Evolutionary conservation across 64 coral and sea anemone genomes (phyloP), one percentile per base, ranked within the genome.

Genomic region (Pocillopora verrucosa): DNA sequence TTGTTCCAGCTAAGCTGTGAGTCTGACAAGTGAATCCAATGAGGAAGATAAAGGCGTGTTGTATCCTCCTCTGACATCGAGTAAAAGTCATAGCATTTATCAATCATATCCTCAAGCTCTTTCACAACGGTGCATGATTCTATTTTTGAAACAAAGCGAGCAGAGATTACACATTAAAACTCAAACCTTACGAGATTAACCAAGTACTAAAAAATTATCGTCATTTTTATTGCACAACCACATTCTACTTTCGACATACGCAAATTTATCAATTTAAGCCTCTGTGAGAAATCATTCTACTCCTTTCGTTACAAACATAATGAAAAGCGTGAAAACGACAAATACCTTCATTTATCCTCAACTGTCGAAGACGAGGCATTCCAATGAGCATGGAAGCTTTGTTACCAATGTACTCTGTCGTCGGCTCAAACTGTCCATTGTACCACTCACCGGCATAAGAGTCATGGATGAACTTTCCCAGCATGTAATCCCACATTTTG

Each of bases 21-120:
- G 17, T 38, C 64, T 17, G 59, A 81, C 83, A 86, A 61, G 34
- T 24, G 83, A 86, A 74, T 36, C 83, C 83, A 86, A 4, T 60
- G 41, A 9, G 83, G 83, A 20, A 86, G 72, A 65, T 86, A 73
- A 4, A 73, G 25, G 16, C 22, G 83, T 22, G 83, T 86, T 56
- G 83, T 86, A 20, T 86, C 83, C 36, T 86, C 83, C 22, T 86
- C 83, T 73, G 83, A 74, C 36, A 68, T 72, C 65, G 83, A 86
- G 83, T 86, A 86, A 26, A 59, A 81, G 30, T 81, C 59, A 5
- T 81, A 81, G 79, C 79, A 81, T 14, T 64, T 81, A 11, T 37
- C 4, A 81, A 81, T 35, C 3, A 61, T 61, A 25, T 13, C 36
- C 60, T 62, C 24, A 81, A 81, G 62, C 60, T 35, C 79, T 35